These are phyloP conservation scores for Henricia sp. DNA, from an alignment of 53 echinoderm and acorn worm genomes.

Conservation along the genomic window DNA sequence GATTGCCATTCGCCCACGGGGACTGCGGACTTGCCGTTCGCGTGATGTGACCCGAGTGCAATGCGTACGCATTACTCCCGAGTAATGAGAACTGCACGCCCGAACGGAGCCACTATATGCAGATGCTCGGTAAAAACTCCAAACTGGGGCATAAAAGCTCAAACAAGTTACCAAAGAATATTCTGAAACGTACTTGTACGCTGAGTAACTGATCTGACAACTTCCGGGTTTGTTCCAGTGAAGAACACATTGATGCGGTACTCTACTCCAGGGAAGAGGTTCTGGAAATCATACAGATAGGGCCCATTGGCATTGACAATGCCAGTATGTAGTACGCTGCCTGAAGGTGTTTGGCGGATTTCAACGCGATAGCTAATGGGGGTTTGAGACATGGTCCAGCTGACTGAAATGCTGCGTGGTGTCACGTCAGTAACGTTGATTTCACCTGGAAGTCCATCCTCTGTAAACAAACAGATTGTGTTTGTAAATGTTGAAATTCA, in stretches of 20 bases:
- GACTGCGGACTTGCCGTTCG: no score
- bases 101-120: no score
- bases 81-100: no score
- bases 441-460: constrained; percentile 62
- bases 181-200: constrained; percentile 49
- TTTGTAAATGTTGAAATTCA: no score
- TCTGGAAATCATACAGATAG: constrained; percentile 8
- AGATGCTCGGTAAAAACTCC: no score
- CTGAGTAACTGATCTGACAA: constrained; percentile 40
- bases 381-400: constrained; percentile 36
- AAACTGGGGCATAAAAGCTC: background rate
- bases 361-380: constrained; percentile 2
- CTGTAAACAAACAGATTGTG: constrained; percentile 13
- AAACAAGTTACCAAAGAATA: background rate
- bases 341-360: background rate
- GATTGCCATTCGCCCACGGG: no score
- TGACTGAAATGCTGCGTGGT: constrained; percentile 28
- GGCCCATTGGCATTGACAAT: background rate
- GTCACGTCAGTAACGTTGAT: constrained; percentile 57
- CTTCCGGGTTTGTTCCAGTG: constrained; percentile 34
- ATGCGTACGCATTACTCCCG: no score
- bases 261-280: constrained; percentile 19
- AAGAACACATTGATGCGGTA: constrained; percentile 49
- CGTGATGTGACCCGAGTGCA: no score
- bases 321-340: background rate